Evolutionary conservation across 2,797 vertebrate species (phyloP), one percentile per base, ranked within the genome.

Genomic region (Hyperoplus immaculatus): DNA sequence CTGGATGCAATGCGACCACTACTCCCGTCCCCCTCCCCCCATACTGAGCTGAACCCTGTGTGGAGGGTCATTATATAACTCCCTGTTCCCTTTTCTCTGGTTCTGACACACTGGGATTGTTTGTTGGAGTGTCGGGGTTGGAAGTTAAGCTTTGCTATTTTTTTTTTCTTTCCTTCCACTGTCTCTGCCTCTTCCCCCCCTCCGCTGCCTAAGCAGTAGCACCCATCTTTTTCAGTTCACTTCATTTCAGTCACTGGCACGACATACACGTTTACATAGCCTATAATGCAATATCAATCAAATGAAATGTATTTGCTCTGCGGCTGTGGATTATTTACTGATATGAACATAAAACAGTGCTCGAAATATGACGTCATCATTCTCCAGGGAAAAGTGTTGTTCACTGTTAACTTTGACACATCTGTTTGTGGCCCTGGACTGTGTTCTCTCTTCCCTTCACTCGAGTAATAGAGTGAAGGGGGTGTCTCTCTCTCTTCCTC

Each of bases 11-110:
- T 81, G 82, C 72, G 70, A 89, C 86, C 85, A 85, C 83, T 50
- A 72, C 81, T 82, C 53, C 65, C 11, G 51, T 59, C 65, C 86
- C 88, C 81, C 75, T 79, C 83, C 85, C 29, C 87, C 89, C 80
- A 68, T 69, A 6, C 0, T 29, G 14, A 83, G 72, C 83, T 82
- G 80, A 87, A 90, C 84, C 83, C 83, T 61, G 58, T 72, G 82
- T 88, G 77, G 62, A 47, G 82, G 88, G 73, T 86, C 87, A 82
- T 93, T 93, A 94, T 91, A 76, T 91, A 92, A 93, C 87, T 75
- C 55, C 68, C 51, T 77, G 72, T 60, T 21, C 56, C 39, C 43
- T 58, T 69, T 66, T 78, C 46, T 77, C 39, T 83, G 55, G 78
- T 39, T 69, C 46, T 86, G 85, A 82, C 86, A 89, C 86, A 68